phyloP scores from a whole-genome alignment of 2,113 vertebrate species.

The Ailuropoda melanoleuca region DNA sequence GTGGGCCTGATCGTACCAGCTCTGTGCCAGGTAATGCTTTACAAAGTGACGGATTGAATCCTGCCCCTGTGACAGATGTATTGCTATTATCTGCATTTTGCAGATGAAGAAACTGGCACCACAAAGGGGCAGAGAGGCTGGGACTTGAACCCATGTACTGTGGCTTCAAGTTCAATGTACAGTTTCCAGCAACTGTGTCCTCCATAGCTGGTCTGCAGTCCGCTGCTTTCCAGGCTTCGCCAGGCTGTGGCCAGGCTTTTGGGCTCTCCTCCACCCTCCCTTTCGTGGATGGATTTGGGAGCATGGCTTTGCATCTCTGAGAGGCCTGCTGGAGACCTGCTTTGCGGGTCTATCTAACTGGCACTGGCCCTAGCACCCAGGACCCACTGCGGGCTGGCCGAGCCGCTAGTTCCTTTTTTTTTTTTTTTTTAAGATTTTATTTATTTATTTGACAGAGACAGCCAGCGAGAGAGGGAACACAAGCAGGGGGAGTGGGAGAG shows the following conservation, averaged over 20 bases:
- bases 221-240: background rate
- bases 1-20: background rate
- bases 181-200: background rate
- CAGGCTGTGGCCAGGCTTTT: background rate
- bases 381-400: background rate
- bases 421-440: too few species aligned
- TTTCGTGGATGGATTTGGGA: too few species aligned
- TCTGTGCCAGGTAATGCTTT: background rate
- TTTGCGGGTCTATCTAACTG: accelerated
- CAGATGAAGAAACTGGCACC: background rate
- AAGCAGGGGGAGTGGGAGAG: too few species aligned
- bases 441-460: too few species aligned
- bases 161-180: background rate
- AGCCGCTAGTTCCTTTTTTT: background rate
- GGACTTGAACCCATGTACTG: background rate
- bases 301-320: background rate
- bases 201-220: background rate
- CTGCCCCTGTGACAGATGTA: background rate
- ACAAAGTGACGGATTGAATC: background rate
- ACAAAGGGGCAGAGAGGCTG: background rate
- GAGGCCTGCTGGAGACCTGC: background rate
- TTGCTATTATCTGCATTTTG: background rate
- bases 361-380: background rate
- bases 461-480: too few species aligned
- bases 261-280: background rate